phyloP scores from a whole-genome alignment of 2,113 vertebrate species.

The mouse (Mus musculus) region DNA sequence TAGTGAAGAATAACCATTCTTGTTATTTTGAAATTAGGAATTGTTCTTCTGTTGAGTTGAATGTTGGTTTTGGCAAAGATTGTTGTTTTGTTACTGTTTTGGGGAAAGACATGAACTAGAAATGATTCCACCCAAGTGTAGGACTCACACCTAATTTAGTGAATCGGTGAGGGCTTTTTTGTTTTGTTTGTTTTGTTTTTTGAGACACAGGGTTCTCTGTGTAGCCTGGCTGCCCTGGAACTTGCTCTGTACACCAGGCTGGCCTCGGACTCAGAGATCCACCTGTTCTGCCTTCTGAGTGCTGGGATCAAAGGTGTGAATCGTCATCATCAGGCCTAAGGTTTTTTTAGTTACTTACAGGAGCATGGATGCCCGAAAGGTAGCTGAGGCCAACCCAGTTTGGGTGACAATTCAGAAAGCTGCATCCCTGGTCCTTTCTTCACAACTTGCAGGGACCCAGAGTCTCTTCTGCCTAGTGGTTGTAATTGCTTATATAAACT shows the following conservation, averaged over 20 bases:
- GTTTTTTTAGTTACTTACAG: background rate
- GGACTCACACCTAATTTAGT: background rate
- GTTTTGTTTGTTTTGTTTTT: background rate
- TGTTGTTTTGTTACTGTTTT: background rate
- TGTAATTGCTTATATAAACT: background rate
- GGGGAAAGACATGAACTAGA: background rate
- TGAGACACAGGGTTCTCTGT: no score
- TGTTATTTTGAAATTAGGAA: background rate
- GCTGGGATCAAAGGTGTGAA: no score
- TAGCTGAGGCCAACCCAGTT: background rate
- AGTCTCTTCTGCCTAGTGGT: background rate
- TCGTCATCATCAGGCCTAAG: no score
- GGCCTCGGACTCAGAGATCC: no score
- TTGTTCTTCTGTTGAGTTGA: background rate
- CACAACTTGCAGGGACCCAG: background rate
- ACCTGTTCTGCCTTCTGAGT: no score
- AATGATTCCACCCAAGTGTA: background rate
- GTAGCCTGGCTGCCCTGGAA: no score
- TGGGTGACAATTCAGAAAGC: background rate
- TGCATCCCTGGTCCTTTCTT: background rate
- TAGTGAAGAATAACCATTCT: background rate
- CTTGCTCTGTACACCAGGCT: no score
- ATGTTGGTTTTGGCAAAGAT: conserved; percentile 3
- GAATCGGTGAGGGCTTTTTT: background rate
- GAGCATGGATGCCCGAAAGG: background rate